Base-by-base conservation (phyloP, 2,888 invertebrate species). In the Coelinius sp. region DNA sequence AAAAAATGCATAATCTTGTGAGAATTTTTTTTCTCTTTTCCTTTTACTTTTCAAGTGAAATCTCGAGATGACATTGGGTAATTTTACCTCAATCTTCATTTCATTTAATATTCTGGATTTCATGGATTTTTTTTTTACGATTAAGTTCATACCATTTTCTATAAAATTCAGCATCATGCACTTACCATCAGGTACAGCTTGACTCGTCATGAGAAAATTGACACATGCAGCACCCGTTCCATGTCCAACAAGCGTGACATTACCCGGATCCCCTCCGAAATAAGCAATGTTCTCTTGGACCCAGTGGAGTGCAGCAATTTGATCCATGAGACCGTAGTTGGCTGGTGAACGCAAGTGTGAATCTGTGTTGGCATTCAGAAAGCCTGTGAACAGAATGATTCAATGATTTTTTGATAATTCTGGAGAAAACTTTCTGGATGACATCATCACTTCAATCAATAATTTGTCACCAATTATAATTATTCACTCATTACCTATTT, bases 301-400 rank as follows among this genome's bases (percentile, higher is more conserved):
- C 98, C 98, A 98, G 85, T 97, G 97, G 76, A 98, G 89, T 0
- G 97, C 97, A 0, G 97, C 97, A 81, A 97, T 95, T 89, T 97
- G 96, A 89, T 98, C 99, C 94, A 98, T 96, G 71, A 99, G 92
- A n/a, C 98, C 99, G 88, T 97, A 98, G 91, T 99, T 99, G 62
- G 96, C 95, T 46, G 96, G 95, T 35, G 95, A 94, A 75, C 94
- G 92, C 56, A 94, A 93, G 88, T 93, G 95, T 77, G 95, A 94
- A 88, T 95, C 95, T 24, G 95, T 94, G 84, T 96, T 94, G 73
- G 95, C 95, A 87, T 96, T 96, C 73, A 96, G 91, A 88, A 96
- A 96, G 82, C 96, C 96, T 96, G 91, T 10, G 89, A 88, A 80
- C 75, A 82, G 81, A 80, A 74, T 53, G 8, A 1, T 17, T 17